Base-by-base conservation (phyloP, 2,797 vertebrate species). In the Echeneis naucrates region DNA sequence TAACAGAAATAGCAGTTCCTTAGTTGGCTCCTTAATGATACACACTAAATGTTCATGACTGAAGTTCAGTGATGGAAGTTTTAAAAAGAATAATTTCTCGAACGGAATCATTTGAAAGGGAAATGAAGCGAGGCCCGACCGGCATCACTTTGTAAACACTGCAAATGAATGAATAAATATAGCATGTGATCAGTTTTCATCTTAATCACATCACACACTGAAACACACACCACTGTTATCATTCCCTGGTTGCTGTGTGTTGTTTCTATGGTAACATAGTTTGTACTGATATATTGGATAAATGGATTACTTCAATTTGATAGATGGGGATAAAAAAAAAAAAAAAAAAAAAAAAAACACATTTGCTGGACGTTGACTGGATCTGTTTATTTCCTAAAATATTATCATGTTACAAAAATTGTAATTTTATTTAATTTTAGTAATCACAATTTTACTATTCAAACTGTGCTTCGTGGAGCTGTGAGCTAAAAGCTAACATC, bases 181-280 rank as follows among this genome's bases (percentile, higher is more conserved):
- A 71, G 33, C 11, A 7, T 37, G 26, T 57, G 26, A 68, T 74
- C 50, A 8, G 23, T 47, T 50, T 64, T 52, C 27, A 67, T 1
- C 52, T 59, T 35, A 23, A 66, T 68, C 7, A 54, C 52, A 56
- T 54, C 61, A 48, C 24, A 44, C 21, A 45, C 19, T 21, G 44
- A 48, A 4, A 44, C 14, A 17, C 51, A 47, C 40, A 50, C 24
- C 50, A 73, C 27, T 3, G 11, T 9, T 59, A 30, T 63, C n/a
- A 17, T 59, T 68, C 50, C 23, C 40, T 16, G 35, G 26, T 52
- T 44, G 52, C 75, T 60, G 45, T 14, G 4, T 84, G 82, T 64
- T 45, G 80, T 82, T 85, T 55, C 85, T 54, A 74, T 82, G 77
- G 82, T 44, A 47, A 84, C 77, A 12, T 30, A 14, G 33, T 64